Base-by-base conservation (phyloP, 2,113 vertebrate genomes). In the Sorex araneus region DNA sequence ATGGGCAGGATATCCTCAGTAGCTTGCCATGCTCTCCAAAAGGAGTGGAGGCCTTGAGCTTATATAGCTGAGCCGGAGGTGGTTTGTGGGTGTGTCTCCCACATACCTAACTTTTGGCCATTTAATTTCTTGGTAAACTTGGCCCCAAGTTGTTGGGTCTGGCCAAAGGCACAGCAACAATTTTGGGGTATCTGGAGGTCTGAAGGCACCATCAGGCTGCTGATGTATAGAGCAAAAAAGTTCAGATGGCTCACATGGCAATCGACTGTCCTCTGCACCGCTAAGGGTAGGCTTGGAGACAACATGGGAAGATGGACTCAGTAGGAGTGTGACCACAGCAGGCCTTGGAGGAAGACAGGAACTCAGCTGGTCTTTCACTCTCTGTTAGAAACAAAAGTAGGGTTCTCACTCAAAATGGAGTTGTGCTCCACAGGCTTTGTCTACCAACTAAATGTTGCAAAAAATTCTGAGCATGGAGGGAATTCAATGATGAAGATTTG, bases 361-460 rank as follows among this genome's bases (percentile, higher is more conserved):
- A 11, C 13, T 64, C 30, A 70, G 45, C 60, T 16, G 25, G 36
- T 21, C 30, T 84, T 74, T 86, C 40, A 64, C n/a, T 32, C 64
- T 80, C 32, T 78, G 84, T 69, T 87, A 45, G 45, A 23, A 92
- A 84, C 10, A 91, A 93, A 74, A 11, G 2, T 36, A 40, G 3
- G 57, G 27, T 75, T 83, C 45, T 76, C 30, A 36, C 73, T 89
- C 47, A 80, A 84, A 64, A 73, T 69, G 15, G 32, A 83, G 77
- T 69, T 2, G 45, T 91, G 47, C 73, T 21, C 69, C 28, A 67
- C 30, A 60, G 1, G 18, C 47, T 77, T 83, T 86, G 67, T 73
- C 34, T 80, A 66, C 36, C 7, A 63, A 63, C 47, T 80, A 92
- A 90, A 82, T 79, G 47, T 70, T 84, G 32, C 54, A 80, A 69